Conservation (phyloP, 2,888 invertebrate genomes). For the Dynastes tityus region DNA sequence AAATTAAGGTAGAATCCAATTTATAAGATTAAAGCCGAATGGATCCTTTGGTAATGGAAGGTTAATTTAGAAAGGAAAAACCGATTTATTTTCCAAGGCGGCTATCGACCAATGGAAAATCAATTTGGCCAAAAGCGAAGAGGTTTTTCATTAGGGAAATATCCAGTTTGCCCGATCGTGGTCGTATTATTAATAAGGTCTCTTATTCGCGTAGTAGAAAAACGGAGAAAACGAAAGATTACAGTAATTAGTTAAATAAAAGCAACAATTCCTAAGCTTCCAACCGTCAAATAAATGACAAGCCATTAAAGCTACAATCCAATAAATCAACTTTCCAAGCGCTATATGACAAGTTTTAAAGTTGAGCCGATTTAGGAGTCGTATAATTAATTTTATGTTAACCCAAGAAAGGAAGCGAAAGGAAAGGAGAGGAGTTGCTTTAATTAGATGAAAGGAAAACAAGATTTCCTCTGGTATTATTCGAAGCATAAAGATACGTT, state of each 20-base stretch:
- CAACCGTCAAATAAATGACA: conserved; percentile 17
- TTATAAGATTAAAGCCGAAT: conserved; percentile 21
- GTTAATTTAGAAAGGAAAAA: conserved; percentile 25
- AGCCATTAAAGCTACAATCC: neutral
- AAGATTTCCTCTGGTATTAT: neutral
- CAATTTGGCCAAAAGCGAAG: conserved; percentile 22
- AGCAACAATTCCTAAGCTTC: conserved; percentile 3
- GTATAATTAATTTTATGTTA: conserved; percentile 31
- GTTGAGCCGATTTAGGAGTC: conserved; percentile 14
- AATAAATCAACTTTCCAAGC: conserved; percentile 20
- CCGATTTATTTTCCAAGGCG: conserved; percentile 2
- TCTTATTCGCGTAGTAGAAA: neutral
- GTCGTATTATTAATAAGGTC: conserved; percentile 6
- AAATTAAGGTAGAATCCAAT: conserved; percentile 26
- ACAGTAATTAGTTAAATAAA: conserved; percentile 1
- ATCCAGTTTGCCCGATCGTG: neutral
- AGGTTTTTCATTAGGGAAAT: conserved; percentile 15
- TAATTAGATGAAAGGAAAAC: conserved; percentile 8
- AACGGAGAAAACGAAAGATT: neutral
- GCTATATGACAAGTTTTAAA: conserved; percentile 26
- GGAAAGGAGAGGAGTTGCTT: conserved; percentile 15
- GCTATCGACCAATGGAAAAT: neutral
- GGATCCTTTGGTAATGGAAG: conserved; percentile 11
- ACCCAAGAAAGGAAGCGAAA: neutral
- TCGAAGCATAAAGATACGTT: neutral